phyloP scores from a whole-genome alignment of 2,888 invertebrate species.

The Polietes domitor region DNA sequence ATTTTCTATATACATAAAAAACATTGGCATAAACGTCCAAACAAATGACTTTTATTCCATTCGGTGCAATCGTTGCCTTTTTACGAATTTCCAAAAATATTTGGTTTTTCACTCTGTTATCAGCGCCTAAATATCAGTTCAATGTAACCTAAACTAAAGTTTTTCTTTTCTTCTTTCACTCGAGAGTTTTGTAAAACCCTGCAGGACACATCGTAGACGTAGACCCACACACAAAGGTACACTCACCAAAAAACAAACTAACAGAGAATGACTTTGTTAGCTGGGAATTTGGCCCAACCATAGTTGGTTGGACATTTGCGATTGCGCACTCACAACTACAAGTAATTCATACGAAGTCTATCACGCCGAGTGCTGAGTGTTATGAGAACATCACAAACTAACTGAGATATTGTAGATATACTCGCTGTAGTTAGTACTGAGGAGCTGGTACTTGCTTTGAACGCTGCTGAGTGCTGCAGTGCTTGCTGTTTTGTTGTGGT shows the following conservation, averaged over 20 bases:
- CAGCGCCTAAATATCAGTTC: slow-evolving; percentile 53
- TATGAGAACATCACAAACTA: not conserved
- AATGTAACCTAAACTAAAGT: slow-evolving; percentile 10
- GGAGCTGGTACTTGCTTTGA: slow-evolving; percentile 8
- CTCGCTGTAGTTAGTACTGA: not conserved
- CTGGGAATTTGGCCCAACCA: slow-evolving; percentile 34
- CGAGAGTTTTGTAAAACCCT: slow-evolving; percentile 55
- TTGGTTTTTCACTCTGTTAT: slow-evolving; percentile 65
- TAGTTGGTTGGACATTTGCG: slow-evolving; percentile 48
- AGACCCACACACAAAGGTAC: not conserved
- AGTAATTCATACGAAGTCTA: not conserved
- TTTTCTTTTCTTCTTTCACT: not conserved
- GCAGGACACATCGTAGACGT: slow-evolving; percentile 46
- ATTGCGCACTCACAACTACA: slow-evolving; percentile 34
- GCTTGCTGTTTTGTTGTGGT: slow-evolving; percentile 61
- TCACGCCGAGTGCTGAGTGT: not conserved
- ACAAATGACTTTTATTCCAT: slow-evolving; percentile 54
- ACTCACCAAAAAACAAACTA: not conserved
- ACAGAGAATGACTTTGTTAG: slow-evolving; percentile 55
- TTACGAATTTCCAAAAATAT: slow-evolving; percentile 57
- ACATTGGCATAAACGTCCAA: slow-evolving; percentile 60
- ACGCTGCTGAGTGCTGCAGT: not conserved
- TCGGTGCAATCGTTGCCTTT: not conserved
- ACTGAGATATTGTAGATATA: slow-evolving; percentile 3
- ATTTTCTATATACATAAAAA: slow-evolving; percentile 15